phyloP scores from a whole-genome alignment of 2,888 invertebrate species.

The Nephrotoma appendiculata region DNA sequence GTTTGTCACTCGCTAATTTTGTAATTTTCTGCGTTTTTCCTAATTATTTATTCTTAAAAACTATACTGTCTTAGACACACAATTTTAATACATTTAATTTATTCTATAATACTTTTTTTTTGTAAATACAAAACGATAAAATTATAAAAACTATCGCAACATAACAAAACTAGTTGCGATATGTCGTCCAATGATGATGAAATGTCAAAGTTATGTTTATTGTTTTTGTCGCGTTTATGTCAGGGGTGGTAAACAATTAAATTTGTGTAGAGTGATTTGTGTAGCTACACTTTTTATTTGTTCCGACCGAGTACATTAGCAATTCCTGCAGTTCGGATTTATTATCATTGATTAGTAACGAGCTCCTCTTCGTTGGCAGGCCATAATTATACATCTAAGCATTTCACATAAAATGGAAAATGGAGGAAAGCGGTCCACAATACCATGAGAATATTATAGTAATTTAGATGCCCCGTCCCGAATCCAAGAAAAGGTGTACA shows the following conservation, averaged over 20 bases:
- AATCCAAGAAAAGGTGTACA: too few relatives aligned
- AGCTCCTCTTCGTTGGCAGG: too few relatives aligned
- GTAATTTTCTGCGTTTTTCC: background rate
- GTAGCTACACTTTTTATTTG: background rate
- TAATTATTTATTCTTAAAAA: background rate
- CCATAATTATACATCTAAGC: too few relatives aligned
- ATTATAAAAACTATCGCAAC: background rate
- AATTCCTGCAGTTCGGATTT: too few relatives aligned
- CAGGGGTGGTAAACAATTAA: background rate
- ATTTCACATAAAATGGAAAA: too few relatives aligned
- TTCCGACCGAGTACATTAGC: too few relatives aligned
- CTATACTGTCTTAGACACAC: background rate
- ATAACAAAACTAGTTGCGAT: background rate
- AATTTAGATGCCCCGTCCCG: too few relatives aligned
- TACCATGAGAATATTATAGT: too few relatives aligned
- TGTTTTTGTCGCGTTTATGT: background rate
- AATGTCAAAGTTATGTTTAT: background rate
- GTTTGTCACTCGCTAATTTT: background rate
- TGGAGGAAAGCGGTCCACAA: too few relatives aligned
- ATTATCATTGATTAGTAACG: too few relatives aligned
- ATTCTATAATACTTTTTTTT: background rate
- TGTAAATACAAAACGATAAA: background rate
- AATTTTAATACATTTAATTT: background rate
- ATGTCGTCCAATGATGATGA: background rate
- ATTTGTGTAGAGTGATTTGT: background rate